Conservation (phyloP, 2,113 vertebrate genomes). For the Corythaeola cristata region DNA sequence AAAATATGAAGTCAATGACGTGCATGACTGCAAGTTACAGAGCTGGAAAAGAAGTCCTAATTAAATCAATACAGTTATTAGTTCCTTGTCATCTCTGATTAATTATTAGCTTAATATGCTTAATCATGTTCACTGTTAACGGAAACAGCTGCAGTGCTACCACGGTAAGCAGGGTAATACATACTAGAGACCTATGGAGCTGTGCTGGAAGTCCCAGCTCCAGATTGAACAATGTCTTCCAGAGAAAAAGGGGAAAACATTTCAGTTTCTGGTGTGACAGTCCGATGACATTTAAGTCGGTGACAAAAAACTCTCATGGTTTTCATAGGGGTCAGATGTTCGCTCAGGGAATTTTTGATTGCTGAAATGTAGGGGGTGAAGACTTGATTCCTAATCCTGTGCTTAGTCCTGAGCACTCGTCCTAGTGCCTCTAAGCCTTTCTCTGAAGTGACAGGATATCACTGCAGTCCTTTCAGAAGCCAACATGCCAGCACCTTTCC, state of each 20-base stretch:
- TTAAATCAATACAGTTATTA: slow-evolving; percentile 72
- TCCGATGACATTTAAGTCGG: neutral
- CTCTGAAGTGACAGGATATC: neutral
- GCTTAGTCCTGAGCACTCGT: neutral
- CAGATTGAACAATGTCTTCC: neutral
- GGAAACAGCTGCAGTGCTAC: slow-evolving; percentile 28
- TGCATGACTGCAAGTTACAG: slow-evolving; percentile 23
- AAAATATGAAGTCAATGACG: slow-evolving; percentile 46
- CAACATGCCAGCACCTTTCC: neutral
- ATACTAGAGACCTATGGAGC: neutral
- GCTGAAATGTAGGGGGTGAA: neutral
- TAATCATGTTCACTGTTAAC: slow-evolving; percentile 31
- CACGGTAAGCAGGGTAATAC: neutral
- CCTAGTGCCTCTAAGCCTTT: neutral
- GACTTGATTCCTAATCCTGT: neutral
- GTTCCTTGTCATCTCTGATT: slow-evolving; percentile 68
- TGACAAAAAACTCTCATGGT: neutral
- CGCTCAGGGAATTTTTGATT: fast-evolving
- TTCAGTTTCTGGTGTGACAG: neutral
- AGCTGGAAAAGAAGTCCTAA: slow-evolving; percentile 52
- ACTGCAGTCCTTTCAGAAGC: fast-evolving
- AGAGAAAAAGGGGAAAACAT: neutral
- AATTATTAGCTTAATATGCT: slow-evolving; percentile 61
- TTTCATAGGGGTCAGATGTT: neutral
- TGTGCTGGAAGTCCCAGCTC: neutral